Base-by-base conservation (phyloP, 2,888 invertebrate genomes). In the Hyposoter didymator region DNA sequence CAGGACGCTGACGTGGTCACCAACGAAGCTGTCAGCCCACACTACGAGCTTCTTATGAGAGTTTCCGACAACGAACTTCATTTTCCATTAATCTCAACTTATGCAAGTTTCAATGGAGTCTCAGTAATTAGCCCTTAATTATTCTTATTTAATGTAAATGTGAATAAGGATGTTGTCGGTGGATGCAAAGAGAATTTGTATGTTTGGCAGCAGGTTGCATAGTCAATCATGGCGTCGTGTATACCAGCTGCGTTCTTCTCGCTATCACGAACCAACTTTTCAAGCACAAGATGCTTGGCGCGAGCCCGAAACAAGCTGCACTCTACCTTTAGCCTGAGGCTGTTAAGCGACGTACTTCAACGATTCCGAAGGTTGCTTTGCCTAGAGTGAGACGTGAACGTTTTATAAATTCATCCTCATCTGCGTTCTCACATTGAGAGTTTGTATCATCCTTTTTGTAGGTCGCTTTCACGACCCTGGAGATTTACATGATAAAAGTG, bases 341-440 rank as follows among this genome's bases (percentile, higher is more conserved):
- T 49, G 22, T 22, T 74, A 35, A 55, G 19, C 14, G 32, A 55
- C 17, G 19, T 66, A 64, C 64, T 64, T 17, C 10, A 72, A 82
- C 28, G 64, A 52, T 64, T 43, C 28, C 49, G 39, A n/a, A 43
- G 47, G 78, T 19, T 49, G 22, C 64, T 64, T 6, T 49, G 66
- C 73, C 64, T 55, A n/a, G 73, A 74, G 73, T 59, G 39, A 28
- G 49, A 78, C 78, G 78, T 32, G 78, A 73, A 83, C 45, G 49
- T 78, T 83, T 83, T 83, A 83, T 83, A 78, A 83, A 83, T 83
- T 78, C 66, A 83, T 83, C 32, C 59, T 35, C 67, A 55, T 73
- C 66, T 39, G 28, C 73, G 78, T 73, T 73, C 52, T 78, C 39
- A 17, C 47, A 67, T 73, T 64, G 35, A n/a, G 35, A 17, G 28